Conservation (phyloP, 2,797 vertebrate genomes). For the Phrynocephalus vlangalii region DNA sequence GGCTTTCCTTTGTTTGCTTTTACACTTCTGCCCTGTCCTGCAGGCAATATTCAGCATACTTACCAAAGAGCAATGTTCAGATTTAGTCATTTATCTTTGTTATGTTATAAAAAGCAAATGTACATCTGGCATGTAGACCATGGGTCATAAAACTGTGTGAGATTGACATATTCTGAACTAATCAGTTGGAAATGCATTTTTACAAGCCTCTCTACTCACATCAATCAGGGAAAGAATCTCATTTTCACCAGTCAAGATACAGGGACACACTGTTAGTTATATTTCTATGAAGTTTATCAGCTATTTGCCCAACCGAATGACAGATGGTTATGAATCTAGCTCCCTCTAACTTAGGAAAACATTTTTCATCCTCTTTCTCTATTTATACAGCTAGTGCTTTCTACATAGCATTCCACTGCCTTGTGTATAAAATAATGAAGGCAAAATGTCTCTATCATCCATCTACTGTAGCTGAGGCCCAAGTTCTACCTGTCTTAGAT, state of each 20-base stretch:
- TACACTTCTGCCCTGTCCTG: slow-evolving; percentile 57
- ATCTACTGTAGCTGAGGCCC: slow-evolving; percentile 57
- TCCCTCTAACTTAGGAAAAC: slow-evolving; percentile 77
- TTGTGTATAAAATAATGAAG: slow-evolving; percentile 62
- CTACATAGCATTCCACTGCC: slow-evolving; percentile 66
- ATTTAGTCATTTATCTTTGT: slow-evolving; percentile 85
- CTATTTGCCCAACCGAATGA: slow-evolving; percentile 81
- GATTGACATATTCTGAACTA: slow-evolving; percentile 86
- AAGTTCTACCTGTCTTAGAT: slow-evolving; percentile 51
- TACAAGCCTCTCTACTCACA: slow-evolving; percentile 82
- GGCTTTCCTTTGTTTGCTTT: not conserved
- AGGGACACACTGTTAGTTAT: slow-evolving; percentile 81
- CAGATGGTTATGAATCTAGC: slow-evolving; percentile 82
- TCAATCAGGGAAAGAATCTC: slow-evolving; percentile 85
- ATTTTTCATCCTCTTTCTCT: slow-evolving; percentile 78
- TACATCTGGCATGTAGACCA: slow-evolving; percentile 82
- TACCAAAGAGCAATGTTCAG: slow-evolving; percentile 72
- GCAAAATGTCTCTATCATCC: slow-evolving; percentile 61
- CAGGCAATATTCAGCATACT: slow-evolving; percentile 68
- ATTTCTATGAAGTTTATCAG: slow-evolving; percentile 83
- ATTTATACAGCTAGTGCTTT: slow-evolving; percentile 67
- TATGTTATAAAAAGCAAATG: slow-evolving; percentile 87
- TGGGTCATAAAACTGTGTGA: slow-evolving; percentile 83
- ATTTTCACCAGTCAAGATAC: slow-evolving; percentile 82
- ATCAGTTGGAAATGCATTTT: slow-evolving; percentile 88